Evolutionary conservation across 1,140 invertebrate species (phyloP).

Genomic region (Bombus superbus): DNA sequence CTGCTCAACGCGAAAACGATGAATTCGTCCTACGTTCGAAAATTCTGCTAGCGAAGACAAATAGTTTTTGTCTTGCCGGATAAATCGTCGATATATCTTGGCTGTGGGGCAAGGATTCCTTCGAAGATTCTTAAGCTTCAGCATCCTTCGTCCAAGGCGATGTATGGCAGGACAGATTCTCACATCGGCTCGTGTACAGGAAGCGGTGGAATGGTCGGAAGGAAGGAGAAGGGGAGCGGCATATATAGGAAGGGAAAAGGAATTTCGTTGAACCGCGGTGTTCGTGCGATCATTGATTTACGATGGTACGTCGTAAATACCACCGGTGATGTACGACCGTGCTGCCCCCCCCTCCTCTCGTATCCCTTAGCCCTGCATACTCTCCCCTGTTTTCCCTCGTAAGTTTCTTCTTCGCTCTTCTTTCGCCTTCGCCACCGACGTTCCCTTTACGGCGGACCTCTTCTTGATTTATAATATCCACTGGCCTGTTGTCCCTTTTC

Average conservation of each 20-base stretch:
- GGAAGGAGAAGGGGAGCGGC: conserved; percentile 31
- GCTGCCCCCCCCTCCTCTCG: conserved; percentile 38
- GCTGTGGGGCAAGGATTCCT: conserved; percentile 31
- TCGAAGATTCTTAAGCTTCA: conserved; percentile 54
- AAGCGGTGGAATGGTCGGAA: conserved; percentile 56
- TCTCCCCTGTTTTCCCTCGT: conserved; percentile 24
- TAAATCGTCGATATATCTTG: conserved; percentile 39
- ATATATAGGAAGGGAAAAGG: conserved; percentile 62
- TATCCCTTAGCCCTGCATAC: conserved; percentile 6
- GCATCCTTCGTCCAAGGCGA: conserved; percentile 53
- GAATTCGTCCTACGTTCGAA: conserved; percentile 16
- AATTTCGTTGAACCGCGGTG: conserved; percentile 71
- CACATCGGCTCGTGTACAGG: conserved; percentile 55
- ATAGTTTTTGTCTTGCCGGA: conserved; percentile 39
- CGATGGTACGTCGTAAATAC: conserved; percentile 75
- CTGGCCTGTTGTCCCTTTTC: conserved; percentile 61
- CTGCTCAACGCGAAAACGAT: neutral
- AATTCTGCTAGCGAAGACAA: conserved; percentile 40
- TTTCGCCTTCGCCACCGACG: conserved; percentile 60
- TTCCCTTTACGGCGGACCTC: conserved; percentile 65
- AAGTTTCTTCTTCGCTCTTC: conserved; percentile 55
- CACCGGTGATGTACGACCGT: conserved; percentile 72
- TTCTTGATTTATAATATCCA: conserved; percentile 73
- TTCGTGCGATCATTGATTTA: conserved; percentile 74
- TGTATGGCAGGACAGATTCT: conserved; percentile 51